phyloP scores from a whole-genome alignment of 1,140 invertebrate species.

The Panagrolaimus sp. region DNA sequence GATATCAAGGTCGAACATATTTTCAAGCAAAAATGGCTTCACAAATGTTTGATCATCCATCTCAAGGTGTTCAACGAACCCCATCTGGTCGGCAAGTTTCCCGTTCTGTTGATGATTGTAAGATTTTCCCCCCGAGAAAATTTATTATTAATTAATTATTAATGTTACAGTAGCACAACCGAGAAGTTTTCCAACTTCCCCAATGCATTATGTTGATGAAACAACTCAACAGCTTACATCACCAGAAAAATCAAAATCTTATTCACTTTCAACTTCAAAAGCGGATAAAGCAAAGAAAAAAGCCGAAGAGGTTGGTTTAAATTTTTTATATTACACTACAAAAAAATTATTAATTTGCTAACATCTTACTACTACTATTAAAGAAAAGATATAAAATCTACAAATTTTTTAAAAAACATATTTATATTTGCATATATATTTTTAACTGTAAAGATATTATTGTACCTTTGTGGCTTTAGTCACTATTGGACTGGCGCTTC shows the following conservation, averaged over 20 bases:
- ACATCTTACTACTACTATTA: no score
- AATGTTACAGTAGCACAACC: constrained; percentile 27
- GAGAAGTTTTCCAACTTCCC: constrained; percentile 29
- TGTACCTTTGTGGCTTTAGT: no score
- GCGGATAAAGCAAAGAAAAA: constrained; percentile 60
- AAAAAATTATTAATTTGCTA: no score
- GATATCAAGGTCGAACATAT: constrained; percentile 88
- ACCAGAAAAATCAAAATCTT: constrained; percentile 26
- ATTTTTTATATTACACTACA: neutral
- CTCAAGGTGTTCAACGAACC: constrained; percentile 29
- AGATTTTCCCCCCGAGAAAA: no score
- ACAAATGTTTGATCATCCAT: constrained; percentile 54
- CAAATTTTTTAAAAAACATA: no score
- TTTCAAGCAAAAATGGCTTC: constrained; percentile 81
- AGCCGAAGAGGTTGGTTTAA: constrained; percentile 24
- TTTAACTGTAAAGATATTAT: no score
- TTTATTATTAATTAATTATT: neutral
- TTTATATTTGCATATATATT: no score
- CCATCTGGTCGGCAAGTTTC: constrained; percentile 29
- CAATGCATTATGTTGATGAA: constrained; percentile 46
- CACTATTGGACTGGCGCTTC: no score
- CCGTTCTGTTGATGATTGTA: constrained; percentile 42
- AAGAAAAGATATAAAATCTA: no score
- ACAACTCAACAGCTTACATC: constrained; percentile 5
- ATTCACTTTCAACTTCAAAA: neutral